These are phyloP conservation scores for Sarcophaga bullata DNA, from an alignment of 1,140 invertebrate species.

Conservation along the genomic window DNA sequence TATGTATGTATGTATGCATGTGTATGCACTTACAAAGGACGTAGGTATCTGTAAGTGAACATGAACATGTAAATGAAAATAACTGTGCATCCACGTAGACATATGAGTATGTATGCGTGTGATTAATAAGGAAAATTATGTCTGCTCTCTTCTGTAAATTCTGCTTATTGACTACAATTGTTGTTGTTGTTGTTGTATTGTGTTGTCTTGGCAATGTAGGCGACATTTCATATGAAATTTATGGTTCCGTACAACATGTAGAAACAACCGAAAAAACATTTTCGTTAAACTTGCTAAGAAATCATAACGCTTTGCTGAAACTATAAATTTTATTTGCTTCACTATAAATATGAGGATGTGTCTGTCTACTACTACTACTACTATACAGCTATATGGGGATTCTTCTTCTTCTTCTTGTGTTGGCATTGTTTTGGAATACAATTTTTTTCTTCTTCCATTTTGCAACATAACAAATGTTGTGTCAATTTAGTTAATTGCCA, in stretches of 20 bases:
- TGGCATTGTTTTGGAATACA: background rate
- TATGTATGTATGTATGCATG: background rate
- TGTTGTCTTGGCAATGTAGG: background rate
- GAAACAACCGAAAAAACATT: too few species aligned
- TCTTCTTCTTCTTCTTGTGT: too few species aligned
- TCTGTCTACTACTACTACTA: background rate
- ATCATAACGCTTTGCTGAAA: background rate
- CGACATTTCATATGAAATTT: background rate
- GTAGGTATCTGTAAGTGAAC: too few species aligned
- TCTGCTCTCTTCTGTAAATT: background rate
- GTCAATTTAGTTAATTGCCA: slow-evolving; percentile 45
- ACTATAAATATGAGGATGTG: background rate
- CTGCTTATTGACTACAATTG: background rate
- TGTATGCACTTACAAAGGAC: too few species aligned
- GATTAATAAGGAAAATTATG: background rate
- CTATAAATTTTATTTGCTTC: background rate
- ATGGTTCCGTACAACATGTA: background rate
- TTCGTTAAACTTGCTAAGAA: background rate
- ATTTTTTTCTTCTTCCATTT: too few species aligned
- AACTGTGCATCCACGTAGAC: too few species aligned
- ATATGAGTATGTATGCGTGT: background rate
- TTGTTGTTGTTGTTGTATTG: background rate
- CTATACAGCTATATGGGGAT: background rate
- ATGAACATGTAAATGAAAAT: too few species aligned
- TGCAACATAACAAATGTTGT: slow-evolving; percentile 41